Base-by-base conservation (phyloP, 2,113 vertebrate genomes). In the Theropithecus gelada region DNA sequence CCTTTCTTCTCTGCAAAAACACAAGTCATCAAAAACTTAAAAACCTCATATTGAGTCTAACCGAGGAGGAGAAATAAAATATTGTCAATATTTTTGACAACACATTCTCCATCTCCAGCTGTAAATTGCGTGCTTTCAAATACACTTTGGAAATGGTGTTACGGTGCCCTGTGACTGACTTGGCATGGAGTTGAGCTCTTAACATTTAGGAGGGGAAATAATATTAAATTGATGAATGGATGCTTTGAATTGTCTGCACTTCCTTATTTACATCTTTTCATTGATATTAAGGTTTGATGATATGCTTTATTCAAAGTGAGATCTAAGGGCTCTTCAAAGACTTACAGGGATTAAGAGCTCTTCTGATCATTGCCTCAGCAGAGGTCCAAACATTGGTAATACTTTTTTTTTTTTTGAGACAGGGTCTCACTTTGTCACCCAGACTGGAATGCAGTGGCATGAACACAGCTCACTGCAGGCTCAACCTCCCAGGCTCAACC, bases 141-240 rank as follows among this genome's bases (percentile, higher is more conserved):
- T 17, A 9, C 13, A 40, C 13, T 5, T 84, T 43, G 27, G 35
- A 57, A 83, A 13, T 16, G 50, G 32, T 11, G 14, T 14, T 20
- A 8, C 1, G 0, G 27, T 32, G 4, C 18, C 20, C 22, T 11
- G 16, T 0, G 4, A 43, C 57, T 0, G 7, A 43, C 43, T 13
- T 35, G 43, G 48, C 22, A 5, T 5, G 8, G 55, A 64, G 43
- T 17, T 23, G n/a, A 76, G 45, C 2, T 32, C 16, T 64, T 43
- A 25, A 23, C 61, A 6, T 61, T 10, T 73, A n/a, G 27, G 13
- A 40, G 38, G 16, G 3, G 8, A 14, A 8, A 45, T 45, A 78
- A 6, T 11, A 12, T 38, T 27, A 55, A 16, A 2, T 30, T 3
- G 16, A 2, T 72, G 35, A 73, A 14, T 3, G 30, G 32, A 40